Conservation (phyloP, 1,140 invertebrate species). For the Dendroctonus valens region DNA sequence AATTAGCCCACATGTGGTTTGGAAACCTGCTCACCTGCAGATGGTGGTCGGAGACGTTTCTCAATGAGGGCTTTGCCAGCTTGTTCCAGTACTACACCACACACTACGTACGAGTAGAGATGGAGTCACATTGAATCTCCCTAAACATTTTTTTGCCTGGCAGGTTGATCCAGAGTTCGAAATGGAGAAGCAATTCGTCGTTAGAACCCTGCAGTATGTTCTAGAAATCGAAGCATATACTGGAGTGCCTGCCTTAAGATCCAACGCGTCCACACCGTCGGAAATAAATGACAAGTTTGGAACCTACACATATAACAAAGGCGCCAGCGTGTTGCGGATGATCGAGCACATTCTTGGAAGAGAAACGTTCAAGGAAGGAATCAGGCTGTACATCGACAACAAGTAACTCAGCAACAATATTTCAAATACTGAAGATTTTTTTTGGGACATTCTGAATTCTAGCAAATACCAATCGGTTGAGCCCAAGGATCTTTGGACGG, state of each 20-base stretch:
- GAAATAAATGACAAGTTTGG: slow-evolving; percentile 56
- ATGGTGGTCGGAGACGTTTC: slow-evolving; percentile 52
- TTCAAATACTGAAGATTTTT: not conserved
- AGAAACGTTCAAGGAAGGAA: slow-evolving; percentile 59
- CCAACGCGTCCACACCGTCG: slow-evolving; percentile 36
- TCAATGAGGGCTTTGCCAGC: slow-evolving; percentile 53
- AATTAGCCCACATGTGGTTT: slow-evolving; percentile 66
- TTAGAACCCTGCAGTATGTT: slow-evolving; percentile 51
- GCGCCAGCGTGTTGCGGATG: slow-evolving; percentile 71
- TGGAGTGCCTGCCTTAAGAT: slow-evolving; percentile 45
- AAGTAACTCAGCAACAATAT: slow-evolving; percentile 48
- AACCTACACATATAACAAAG: slow-evolving; percentile 62
- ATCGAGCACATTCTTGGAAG: slow-evolving; percentile 67
- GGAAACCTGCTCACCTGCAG: slow-evolving; percentile 63
- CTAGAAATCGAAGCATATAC: slow-evolving; percentile 40
- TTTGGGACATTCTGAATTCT: not conserved
- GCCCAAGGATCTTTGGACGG: slow-evolving; percentile 13
- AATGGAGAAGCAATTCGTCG: slow-evolving; percentile 47
- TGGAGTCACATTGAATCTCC: not conserved
- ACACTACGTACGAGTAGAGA: slow-evolving; percentile 24
- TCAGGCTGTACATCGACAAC: slow-evolving; percentile 56
- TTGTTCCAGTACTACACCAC: slow-evolving; percentile 46
- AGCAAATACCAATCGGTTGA: slow-evolving; percentile 7
- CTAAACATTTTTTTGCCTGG: not conserved
- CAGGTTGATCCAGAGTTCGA: slow-evolving; percentile 31